These are phyloP conservation scores for Pteronotus mesoamericanus DNA, from an alignment of 2,797 vertebrate genomes.

Conservation along the genomic window DNA sequence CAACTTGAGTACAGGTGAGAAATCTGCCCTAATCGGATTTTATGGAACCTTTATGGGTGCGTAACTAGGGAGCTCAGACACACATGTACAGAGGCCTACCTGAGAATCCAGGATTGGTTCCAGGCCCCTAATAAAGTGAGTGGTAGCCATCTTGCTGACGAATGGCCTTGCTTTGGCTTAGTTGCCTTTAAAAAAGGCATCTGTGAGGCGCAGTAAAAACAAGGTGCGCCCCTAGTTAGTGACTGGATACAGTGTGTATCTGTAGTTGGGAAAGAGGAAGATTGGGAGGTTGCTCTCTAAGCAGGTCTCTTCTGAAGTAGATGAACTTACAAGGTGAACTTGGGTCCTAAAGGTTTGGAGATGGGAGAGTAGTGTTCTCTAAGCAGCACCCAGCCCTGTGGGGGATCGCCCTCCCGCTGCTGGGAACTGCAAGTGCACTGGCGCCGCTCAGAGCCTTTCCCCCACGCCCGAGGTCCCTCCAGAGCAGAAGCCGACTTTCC, in stretches of 20 bases:
- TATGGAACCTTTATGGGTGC: background rate
- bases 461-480: background rate
- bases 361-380: background rate
- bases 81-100: background rate
- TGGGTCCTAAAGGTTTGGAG: background rate
- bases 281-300: background rate
- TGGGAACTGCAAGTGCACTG: too few relatives aligned
- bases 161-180: background rate
- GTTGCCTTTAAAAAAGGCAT: background rate
- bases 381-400: accelerated
- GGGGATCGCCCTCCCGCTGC: too few relatives aligned
- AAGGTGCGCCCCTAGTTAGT: background rate
- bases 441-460: too few relatives aligned
- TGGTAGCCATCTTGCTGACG: background rate
- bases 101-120: background rate
- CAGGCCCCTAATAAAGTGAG: background rate
- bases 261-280: background rate
- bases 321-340: accelerated
- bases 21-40: background rate
- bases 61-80: background rate
- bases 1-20: background rate
- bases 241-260: background rate
- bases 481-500: background rate
- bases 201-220: background rate
- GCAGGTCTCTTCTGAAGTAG: background rate